Conservation (phyloP, 2,888 invertebrate species). For the Epicampocera succincta region DNA sequence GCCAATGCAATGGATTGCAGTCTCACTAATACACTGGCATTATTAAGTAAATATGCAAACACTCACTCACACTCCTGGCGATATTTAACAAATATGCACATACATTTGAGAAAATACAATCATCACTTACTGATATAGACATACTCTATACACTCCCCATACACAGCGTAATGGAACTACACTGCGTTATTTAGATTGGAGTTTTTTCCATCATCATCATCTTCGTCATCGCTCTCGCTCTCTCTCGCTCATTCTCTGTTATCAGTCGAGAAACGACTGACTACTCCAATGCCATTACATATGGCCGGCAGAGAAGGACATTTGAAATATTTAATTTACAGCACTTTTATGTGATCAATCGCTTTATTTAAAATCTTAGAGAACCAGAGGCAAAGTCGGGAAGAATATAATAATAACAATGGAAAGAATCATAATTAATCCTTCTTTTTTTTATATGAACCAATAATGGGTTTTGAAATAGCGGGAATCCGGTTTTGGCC, state of each 20-base stretch:
- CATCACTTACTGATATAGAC: conserved; percentile 48
- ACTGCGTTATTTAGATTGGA: conserved; percentile 28
- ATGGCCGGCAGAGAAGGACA: conserved; percentile 47
- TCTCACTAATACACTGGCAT: conserved; percentile 51
- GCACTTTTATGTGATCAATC: conserved; percentile 31
- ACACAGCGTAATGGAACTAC: conserved; percentile 17
- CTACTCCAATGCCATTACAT: conserved; percentile 62
- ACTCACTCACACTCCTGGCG: conserved; percentile 4
- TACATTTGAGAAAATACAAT: conserved; percentile 33
- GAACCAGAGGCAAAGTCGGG: no score
- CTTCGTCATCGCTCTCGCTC: conserved; percentile 32
- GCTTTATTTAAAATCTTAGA: no score
- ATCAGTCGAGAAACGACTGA: conserved; percentile 67
- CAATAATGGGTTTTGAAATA: no score
- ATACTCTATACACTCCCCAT: conserved; percentile 29
- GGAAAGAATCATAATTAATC: no score
- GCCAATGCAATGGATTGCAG: conserved; percentile 75
- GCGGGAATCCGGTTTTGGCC: no score
- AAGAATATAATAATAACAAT: no score
- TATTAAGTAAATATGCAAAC: conserved; percentile 26
- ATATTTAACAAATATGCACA: conserved; percentile 44
- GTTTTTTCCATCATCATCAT: conserved; percentile 17
- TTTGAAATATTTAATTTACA: conserved; percentile 38
- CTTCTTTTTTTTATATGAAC: no score
- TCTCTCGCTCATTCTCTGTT: conserved; percentile 30